Base-by-base conservation (phyloP, 1,140 invertebrate species). In the Euborellia annulipes region DNA sequence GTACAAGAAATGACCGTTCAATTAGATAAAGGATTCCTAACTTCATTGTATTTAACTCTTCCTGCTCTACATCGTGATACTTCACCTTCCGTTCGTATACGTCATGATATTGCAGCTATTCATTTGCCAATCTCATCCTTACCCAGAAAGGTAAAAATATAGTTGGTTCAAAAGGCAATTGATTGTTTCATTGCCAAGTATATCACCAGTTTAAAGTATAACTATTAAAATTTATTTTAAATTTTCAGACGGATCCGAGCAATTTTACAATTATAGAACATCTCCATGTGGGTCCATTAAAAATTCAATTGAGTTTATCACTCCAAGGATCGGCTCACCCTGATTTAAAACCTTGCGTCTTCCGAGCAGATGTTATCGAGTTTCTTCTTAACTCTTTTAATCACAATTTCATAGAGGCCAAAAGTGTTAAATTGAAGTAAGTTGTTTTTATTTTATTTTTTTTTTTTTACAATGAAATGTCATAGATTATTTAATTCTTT, bases 1-100 rank as follows among this genome's bases (percentile, higher is more conserved):
- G 54, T 85, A 1, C 75, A 80, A 56, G 79, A 85, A 55, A 79
- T 83, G 51, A 73, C 70, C 54, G 58, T 87, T 4, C 79, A 82
- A 58, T 58, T 87, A 36, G 82, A 86, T 58, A 77, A 79, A 59
- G 72, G 77, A 43, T 82, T 83, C 58, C 62, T 83, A 9, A 63
- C 75, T 51, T 69, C 74, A 45, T 53, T 78, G 2, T 70, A 72
- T 52, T 73, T 79, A 57, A 65, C 78, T 13, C 61, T 75, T 44
- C 65, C 70, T 45, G 62, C 68, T 49, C 68, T 73, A 60, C 62
- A 70, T 36, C 52, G 66, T 34, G 64, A 71, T 51, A 66, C 70
- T 40, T 70, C 68, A 47, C 67, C 69, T 0, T 64, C 66, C 14
- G 62, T 68, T 6, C 60, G 68, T 45, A 57, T 74, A 42, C 54